Percentiles rank a stretch among this genome's conserved stretches.
These are phyloP conservation scores for Mesochorus sp. DNA, from an alignment of 2,888 invertebrate species.

Conservation along the genomic window DNA sequence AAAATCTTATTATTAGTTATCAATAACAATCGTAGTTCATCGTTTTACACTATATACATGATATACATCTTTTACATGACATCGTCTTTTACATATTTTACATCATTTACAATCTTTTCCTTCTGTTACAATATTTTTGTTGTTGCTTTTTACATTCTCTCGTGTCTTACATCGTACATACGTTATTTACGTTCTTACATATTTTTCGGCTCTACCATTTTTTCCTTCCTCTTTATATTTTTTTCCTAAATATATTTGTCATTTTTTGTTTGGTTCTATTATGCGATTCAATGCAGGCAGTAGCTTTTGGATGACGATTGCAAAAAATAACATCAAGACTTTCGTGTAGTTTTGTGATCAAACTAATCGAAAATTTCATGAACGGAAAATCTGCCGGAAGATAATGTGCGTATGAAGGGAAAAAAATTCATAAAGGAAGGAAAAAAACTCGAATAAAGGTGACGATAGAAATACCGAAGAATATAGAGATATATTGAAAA, in stretches of 20 bases:
- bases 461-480: too few species aligned
- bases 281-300: not conserved
- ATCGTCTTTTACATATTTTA: conserved; percentile 5
- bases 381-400: too few species aligned
- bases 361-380: too few species aligned
- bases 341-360: too few species aligned
- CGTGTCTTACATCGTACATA: not conserved
- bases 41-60: conserved; percentile 38
- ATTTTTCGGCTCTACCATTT: not conserved
- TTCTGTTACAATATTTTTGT: not conserved
- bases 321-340: too few species aligned
- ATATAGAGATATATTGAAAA: too few species aligned
- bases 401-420: too few species aligned
- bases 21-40: conserved; percentile 33
- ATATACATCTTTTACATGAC: conserved; percentile 14
- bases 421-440: too few species aligned
- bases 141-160: conserved; percentile 18
- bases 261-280: not conserved
- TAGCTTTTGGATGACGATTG: too few species aligned
- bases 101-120: conserved; percentile 19
- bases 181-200: not conserved
- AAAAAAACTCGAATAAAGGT: too few species aligned
- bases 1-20: conserved; percentile 27
- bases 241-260: not conserved
- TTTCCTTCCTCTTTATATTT: not conserved